Evolutionary conservation across 2,797 vertebrate genomes (phyloP), one percentile per base, ranked within the genome.

Genomic region (Benthosema pterotum): DNA sequence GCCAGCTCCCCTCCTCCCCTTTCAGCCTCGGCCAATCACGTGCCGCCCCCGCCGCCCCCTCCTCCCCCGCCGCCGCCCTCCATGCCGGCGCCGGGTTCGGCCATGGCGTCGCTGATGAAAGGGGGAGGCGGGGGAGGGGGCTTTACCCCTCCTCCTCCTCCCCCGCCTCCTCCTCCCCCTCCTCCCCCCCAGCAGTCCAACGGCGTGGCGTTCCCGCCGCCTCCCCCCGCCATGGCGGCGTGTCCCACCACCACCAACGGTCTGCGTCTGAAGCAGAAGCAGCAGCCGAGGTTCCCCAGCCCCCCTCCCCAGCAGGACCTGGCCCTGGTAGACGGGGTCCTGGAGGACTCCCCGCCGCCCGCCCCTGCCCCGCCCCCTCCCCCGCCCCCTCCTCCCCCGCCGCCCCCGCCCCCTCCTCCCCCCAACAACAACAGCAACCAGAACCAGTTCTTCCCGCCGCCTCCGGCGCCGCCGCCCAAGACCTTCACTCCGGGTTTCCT

Each of bases 101-200:
- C 95, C 4, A 95, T 96, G 95, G 95, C 96, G 0, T 92, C 94
- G 42, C 78, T 96, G 18, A 95, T 96, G 18, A 95, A 84, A 90
- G 0, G 28, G 28, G n/a, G n/a, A n/a, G n/a, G n/a, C n/a, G n/a
- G n/a, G n/a, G n/a, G n/a, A n/a, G n/a, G n/a, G 8, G 32, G 32
- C 32, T 32, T 32, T 7, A 32, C 28, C 11, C 8, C 89, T 0
- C 84, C 90, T 0, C 89, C 91, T 1, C 55, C 25, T 71, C 88
- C 16, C 75, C 86, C 0, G 79, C 80, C n/a, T n/a, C n/a, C n/a
- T 38, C 81, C 84, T 0, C 78, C 86, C 0, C 16, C 78, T 1
- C 28, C 83, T 2, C 53, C 52, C 52, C 60, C 69, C 13, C 67
- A 66, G 38, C 53, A 62, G 43, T 52, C n/a, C 15, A 71, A 62